Conservation (phyloP, 2,888 invertebrate genomes). For the Punctoribates punctum region DNA sequence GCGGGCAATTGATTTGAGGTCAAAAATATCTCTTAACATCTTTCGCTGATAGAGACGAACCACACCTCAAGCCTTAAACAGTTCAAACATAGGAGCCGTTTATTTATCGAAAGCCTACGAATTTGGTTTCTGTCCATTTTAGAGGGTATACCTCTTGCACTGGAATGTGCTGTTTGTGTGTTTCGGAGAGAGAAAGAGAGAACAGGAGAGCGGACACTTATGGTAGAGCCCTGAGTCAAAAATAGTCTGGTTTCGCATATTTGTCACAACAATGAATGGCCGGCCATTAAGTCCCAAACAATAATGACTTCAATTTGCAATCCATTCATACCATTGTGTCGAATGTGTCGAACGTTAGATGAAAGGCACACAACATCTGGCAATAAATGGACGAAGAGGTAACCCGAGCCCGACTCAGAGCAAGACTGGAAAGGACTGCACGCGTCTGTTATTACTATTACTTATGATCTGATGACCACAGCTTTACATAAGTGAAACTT, state of each 20-base stretch:
- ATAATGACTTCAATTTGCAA: conserved; percentile 14
- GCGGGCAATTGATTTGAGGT: conserved; percentile 30
- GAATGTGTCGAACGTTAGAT: background rate
- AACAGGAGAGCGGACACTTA: conserved; percentile 1
- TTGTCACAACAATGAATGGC: conserved; percentile 32
- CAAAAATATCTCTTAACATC: conserved; percentile 24
- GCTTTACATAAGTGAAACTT: conserved; percentile 30
- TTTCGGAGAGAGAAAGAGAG: no score
- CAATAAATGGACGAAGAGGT: background rate
- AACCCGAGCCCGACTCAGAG: background rate
- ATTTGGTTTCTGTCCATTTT: conserved; percentile 2
- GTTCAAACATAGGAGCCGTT: background rate
- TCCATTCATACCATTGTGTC: conserved; percentile 12
- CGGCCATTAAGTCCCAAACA: conserved; percentile 23
- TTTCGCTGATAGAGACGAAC: conserved; percentile 19
- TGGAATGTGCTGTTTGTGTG: no score
- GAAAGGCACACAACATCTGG: conserved; percentile 16
- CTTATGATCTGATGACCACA: conserved; percentile 22
- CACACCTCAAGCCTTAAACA: conserved; percentile 17
- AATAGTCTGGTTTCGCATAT: conserved; percentile 20
- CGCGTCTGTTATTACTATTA: conserved; percentile 25
- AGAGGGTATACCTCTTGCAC: background rate
- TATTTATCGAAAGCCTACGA: background rate
- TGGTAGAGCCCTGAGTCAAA: conserved; percentile 14
- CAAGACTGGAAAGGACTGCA: background rate